These are phyloP conservation scores for Drosophila tropicalis DNA, from an alignment of 1,140 invertebrate species.

Conservation along the genomic window DNA sequence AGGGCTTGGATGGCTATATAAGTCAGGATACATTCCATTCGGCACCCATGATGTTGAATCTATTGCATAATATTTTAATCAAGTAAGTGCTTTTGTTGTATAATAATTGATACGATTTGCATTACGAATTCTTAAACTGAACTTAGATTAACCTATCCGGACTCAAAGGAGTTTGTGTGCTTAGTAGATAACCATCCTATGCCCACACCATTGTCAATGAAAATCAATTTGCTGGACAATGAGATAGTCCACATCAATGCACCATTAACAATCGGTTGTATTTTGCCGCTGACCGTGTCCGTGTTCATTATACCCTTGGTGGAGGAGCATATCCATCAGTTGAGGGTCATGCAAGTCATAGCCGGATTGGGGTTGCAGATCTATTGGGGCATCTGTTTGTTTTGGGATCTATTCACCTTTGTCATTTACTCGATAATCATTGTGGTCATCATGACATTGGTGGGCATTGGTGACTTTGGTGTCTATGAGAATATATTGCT, in stretches of 20 bases:
- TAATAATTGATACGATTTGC: too few relatives aligned
- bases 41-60: conserved; percentile 64
- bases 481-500: conserved; percentile 53
- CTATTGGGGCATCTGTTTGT: conserved; percentile 61
- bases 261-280: conserved; percentile 58
- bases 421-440: conserved; percentile 61
- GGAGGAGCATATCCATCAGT: conserved; percentile 53
- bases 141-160: conserved; percentile 43
- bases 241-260: conserved; percentile 65
- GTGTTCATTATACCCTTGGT: conserved; percentile 67
- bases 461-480: conserved; percentile 53
- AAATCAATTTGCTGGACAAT: conserved; percentile 68
- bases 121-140: too few relatives aligned
- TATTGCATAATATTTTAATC: conserved; percentile 63
- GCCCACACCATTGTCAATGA: conserved; percentile 47
- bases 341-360: conserved; percentile 58
- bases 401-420: conserved; percentile 70
- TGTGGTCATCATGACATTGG: conserved; percentile 52
- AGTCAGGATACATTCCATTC: conserved; percentile 67
- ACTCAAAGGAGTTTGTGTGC: neutral
- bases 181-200: conserved; percentile 57
- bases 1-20: conserved; percentile 44
- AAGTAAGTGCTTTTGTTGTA: conserved; percentile 40
- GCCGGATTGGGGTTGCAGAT: conserved; percentile 56
- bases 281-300: conserved; percentile 63